Percentiles rank a stretch among this genome's conserved stretches.
Evolutionary conservation across 2,113 vertebrate genomes (phyloP).

Genomic region (Burhinus oedicnemus): DNA sequence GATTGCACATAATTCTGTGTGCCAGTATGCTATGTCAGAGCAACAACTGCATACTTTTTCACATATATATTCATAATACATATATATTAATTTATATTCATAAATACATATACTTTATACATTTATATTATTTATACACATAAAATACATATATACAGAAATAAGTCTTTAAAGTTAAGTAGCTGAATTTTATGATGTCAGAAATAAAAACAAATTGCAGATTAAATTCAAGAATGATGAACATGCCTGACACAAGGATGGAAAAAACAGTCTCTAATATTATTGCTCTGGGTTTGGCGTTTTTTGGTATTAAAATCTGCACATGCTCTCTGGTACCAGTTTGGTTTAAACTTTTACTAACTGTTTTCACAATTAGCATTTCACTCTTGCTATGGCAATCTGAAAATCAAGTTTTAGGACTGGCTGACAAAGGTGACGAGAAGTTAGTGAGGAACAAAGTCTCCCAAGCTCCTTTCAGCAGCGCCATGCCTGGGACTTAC

Average conservation of each 20-base stretch:
- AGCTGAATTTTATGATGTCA: not conserved
- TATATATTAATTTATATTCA: not conserved
- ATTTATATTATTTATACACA: not conserved
- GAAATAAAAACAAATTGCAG: not conserved
- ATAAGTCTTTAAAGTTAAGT: not conserved
- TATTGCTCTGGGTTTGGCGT: not conserved
- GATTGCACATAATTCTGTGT: not conserved
- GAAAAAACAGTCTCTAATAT: not conserved
- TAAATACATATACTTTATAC: not conserved
- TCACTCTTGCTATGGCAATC: not conserved
- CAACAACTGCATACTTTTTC: not conserved
- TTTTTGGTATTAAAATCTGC: not conserved
- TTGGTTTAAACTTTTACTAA: not conserved
- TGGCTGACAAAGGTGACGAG: not conserved
- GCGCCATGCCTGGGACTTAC: fast-evolving
- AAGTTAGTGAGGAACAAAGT: not conserved
- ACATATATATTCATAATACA: not conserved
- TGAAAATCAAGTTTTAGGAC: not conserved
- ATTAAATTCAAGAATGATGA: not conserved
- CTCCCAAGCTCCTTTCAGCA: not conserved
- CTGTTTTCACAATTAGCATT: not conserved
- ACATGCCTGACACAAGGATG: not conserved
- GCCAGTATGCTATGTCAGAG: not conserved
- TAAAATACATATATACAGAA: not conserved
- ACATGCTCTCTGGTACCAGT: not conserved